These are phyloP conservation scores for Saxicola maurus DNA, from an alignment of 2,797 vertebrate genomes.

Conservation along the genomic window DNA sequence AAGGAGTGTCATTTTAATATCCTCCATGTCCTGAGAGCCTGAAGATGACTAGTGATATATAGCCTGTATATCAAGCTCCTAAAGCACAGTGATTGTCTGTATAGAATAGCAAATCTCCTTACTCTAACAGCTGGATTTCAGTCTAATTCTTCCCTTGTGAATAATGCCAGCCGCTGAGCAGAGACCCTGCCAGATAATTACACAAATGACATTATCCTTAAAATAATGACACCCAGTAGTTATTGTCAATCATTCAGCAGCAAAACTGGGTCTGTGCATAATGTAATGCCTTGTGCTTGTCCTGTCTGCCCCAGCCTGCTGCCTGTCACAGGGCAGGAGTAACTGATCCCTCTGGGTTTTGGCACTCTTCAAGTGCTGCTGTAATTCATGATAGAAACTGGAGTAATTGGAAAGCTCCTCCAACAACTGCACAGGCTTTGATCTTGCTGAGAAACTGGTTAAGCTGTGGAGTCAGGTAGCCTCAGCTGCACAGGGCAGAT, in stretches of 20 bases:
- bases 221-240: conserved; percentile 37
- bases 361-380: neutral
- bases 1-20: neutral
- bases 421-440: neutral
- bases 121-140: neutral
- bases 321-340: conserved; percentile 6
- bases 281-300: neutral
- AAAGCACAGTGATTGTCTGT: neutral
- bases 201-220: neutral
- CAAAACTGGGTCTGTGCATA: neutral
- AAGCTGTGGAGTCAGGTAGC: neutral
- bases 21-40: neutral
- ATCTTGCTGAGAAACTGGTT: neutral
- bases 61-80: neutral
- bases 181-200: conserved; percentile 8
- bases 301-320: neutral
- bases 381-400: conserved; percentile 12
- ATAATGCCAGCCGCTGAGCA: neutral
- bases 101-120: neutral
- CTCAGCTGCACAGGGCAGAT: neutral
- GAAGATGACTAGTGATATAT: neutral
- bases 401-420: conserved; percentile 11
- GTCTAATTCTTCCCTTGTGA: conserved; percentile 18
- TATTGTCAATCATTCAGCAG: conserved; percentile 32
- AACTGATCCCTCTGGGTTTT: conserved; percentile 26